Conservation (phyloP, 2,113 vertebrate genomes). For the Mormoops blainvillei region DNA sequence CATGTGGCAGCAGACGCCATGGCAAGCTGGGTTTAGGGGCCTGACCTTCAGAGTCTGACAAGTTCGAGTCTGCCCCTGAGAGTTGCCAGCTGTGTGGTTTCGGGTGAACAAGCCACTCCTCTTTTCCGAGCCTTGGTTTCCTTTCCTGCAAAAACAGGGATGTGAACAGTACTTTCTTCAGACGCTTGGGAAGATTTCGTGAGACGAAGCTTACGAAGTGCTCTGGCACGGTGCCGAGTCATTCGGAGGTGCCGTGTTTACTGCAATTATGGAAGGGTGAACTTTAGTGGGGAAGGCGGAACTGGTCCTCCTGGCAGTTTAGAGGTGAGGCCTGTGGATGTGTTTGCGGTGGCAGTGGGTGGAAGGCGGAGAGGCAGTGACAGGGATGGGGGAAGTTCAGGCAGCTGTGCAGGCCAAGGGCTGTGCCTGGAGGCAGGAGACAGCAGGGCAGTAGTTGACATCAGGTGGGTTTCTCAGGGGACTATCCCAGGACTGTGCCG, state of each 20-base stretch:
- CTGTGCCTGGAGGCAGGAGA: neutral
- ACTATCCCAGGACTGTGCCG: neutral
- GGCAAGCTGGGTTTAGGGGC: neutral
- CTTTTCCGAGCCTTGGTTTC: neutral
- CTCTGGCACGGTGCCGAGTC: neutral
- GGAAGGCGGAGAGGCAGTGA: rapidly evolving
- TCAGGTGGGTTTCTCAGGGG: neutral
- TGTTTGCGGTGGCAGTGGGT: neutral
- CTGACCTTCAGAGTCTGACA: neutral
- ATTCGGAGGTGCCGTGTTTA: too few relatives aligned
- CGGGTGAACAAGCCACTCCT: neutral
- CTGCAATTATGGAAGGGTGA: neutral
- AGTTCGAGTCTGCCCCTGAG: neutral
- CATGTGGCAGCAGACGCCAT: neutral
- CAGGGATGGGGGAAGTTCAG: neutral
- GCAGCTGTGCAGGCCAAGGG: neutral
- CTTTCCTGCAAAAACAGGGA: neutral
- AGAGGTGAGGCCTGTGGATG: neutral
- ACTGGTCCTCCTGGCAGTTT: neutral
- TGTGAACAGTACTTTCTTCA: neutral
- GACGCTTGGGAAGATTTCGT: neutral
- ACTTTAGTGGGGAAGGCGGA: neutral
- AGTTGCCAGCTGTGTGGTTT: neutral
- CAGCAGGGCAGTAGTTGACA: neutral
- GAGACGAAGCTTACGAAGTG: too few relatives aligned